A percentile compares a stretch with the other conserved stretches of the same genome.
Evolutionary conservation across 2,797 vertebrate genomes (phyloP).

Genomic region (Sibirionetta formosa): DNA sequence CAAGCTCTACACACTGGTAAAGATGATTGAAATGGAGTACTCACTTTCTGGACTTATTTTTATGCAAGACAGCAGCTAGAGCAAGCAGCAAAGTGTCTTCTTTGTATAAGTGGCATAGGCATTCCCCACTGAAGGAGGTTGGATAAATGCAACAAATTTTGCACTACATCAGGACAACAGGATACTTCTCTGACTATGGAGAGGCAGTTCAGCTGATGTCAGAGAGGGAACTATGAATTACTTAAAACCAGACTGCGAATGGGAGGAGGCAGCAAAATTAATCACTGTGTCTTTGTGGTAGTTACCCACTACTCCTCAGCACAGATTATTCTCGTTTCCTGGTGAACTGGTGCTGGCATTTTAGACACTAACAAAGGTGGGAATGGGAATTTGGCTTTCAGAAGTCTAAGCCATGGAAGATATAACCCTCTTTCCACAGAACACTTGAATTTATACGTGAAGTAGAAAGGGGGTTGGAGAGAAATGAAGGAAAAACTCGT

Average conservation of each 20-base stretch:
- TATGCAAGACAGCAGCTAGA: neutral
- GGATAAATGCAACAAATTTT: neutral
- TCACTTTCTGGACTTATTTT: neutral
- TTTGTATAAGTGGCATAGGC: fast-evolving
- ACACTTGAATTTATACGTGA: neutral
- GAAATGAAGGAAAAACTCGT: neutral
- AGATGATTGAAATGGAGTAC: fast-evolving
- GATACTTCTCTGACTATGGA: neutral
- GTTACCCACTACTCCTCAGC: neutral
- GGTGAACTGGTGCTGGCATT: neutral
- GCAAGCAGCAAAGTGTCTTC: neutral
- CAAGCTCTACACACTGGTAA: neutral
- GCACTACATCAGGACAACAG: fast-evolving
- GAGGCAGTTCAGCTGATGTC: neutral
- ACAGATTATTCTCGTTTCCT: neutral
- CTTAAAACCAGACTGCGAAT: neutral
- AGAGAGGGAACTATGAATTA: neutral
- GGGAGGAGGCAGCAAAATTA: neutral
- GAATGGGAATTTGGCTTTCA: neutral
- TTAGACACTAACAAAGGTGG: neutral
- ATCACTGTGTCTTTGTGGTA: neutral
- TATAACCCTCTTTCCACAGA: neutral
- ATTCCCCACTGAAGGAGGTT: neutral
- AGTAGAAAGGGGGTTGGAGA: neutral
- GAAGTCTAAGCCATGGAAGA: neutral